Evolutionary conservation across 2,113 vertebrate genomes (phyloP), one percentile per base, ranked within the genome.

Genomic region (Gavialis gangeticus): DNA sequence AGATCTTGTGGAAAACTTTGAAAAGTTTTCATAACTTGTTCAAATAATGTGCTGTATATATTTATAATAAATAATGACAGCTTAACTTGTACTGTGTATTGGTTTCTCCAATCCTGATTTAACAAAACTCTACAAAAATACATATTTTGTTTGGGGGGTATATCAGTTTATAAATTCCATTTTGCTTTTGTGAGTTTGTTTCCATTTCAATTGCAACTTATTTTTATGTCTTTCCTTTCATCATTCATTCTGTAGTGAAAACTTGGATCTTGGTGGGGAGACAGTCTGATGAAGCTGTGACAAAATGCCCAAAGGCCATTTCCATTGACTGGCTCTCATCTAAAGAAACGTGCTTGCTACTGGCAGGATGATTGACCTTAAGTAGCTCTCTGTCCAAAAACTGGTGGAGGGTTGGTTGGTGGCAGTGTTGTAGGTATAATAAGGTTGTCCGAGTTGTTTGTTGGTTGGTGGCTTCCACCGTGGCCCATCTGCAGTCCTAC

Each of bases 21-120:
- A 6, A 24, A 18, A 75, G 34, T n/a, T 46, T 46, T 46, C 46
- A 46, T 46, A 46, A 46, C 46, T 46, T 46, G 46, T 46, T 46
- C 46, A 46, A 46, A 46, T 46, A 46, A 46, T 9, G 46, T 46
- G 46, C 46, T 46, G 7, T 46, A 46, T 46, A 9, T 46, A 46
- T 46, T 9, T 7, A 27, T 78, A 86, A 16, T 18, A 27, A 58
- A 71, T n/a, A 60, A 79, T 66, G 67, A 27, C 67, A n/a, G 64
- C 69, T 28, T 75, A 84, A 28, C 63, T 94, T 88, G 88, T 75
- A 25, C 85, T 19, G 2, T 78, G 28, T 66, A 81, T 77, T 93
- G 82, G 57, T 37, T 63, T 85, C 75, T 37, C 16, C 59, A 90
- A 75, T 60, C 85, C 73, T 90, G 69, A 91, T 90, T 93, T 59